A percentile compares a stretch with the other conserved stretches of the same genome.
These are phyloP conservation scores for Hyposoter didymator DNA, from an alignment of 2,888 invertebrate species.

Conservation along the genomic window DNA sequence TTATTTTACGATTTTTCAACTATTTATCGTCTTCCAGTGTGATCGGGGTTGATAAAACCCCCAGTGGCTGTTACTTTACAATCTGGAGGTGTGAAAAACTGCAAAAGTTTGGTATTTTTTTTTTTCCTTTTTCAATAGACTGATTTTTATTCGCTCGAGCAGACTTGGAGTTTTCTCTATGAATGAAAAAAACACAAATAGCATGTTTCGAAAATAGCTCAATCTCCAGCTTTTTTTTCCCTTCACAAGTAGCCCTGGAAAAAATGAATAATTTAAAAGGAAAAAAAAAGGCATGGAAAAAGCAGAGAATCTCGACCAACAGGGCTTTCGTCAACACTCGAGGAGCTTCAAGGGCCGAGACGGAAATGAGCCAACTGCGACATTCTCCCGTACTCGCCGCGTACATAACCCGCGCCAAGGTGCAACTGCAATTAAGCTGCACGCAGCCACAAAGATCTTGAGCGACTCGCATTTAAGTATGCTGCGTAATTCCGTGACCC, in stretches of 20 bases:
- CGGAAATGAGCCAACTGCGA: constrained; percentile 55
- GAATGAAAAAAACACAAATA: neutral
- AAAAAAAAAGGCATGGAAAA: constrained; percentile 6
- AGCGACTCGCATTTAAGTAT: constrained; percentile 61
- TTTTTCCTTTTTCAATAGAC: neutral
- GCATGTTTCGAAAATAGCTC: neutral
- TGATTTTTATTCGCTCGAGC: neutral
- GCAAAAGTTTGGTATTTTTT: neutral
- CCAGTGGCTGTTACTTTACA: no score
- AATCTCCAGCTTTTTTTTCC: constrained; percentile 44
- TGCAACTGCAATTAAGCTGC: constrained; percentile 65
- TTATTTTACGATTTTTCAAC: no score
- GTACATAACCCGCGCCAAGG: constrained; percentile 25
- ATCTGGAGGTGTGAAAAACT: no score
- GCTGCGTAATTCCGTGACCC: constrained; percentile 53
- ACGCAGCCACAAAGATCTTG: constrained; percentile 62
- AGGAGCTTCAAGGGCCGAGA: constrained; percentile 49
- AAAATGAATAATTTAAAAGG: constrained; percentile 19
- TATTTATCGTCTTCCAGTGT: no score
- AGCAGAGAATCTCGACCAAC: constrained; percentile 27
- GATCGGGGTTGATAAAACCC: no score
- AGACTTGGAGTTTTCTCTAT: neutral
- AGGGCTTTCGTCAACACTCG: constrained; percentile 52
- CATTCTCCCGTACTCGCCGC: constrained; percentile 32
- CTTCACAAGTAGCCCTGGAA: constrained; percentile 37